Base-by-base conservation (phyloP, 2,113 vertebrate genomes). In the Ahaetulla prasina region DNA sequence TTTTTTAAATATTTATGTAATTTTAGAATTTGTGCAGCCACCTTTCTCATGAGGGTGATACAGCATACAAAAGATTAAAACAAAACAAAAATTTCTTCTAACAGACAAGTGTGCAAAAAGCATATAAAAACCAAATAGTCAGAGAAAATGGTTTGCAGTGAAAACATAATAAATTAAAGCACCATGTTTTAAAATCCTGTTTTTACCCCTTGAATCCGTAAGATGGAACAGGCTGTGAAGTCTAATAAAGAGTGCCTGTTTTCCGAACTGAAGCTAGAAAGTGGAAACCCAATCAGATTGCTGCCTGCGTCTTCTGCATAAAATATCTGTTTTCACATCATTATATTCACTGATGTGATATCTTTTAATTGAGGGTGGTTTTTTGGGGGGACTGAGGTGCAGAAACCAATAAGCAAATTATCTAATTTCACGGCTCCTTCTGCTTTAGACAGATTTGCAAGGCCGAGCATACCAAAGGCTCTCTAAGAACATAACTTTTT, bases 401-500 rank as follows among this genome's bases (percentile, higher is more conserved):
- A 94, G 95, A 85, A 95, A 95, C 95, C 93, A 89, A 84, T 89
- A 94, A 92, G 93, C 43, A 96, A 94, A 95, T 96, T 96, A 95
- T 93, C 92, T 92, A 94, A 92, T 89, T 94, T 96, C 93, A 94
- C 92, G 91, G 84, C 85, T 94, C 94, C 90, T 94, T 85, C 93
- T 93, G 93, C 96, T 92, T 92, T 94, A 96, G 94, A 94, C 93
- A 89, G 93, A 92, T 94, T 95, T 94, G 95, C 93, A 95, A 96
- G 94, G 94, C 95, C 89, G 85, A 1, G 88, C 1, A 49, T 94
- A 95, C 88, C 94, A 96, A 96, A 94, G 92, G 96, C 88, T 90
- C 95, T 95, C 92, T 95, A 93, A 85, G 96, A 97, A 97, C 96
- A 93, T 95, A 27, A 60, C 25, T 60, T 25, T 60, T 23, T 55